Base-by-base conservation (phyloP, 2,113 vertebrate genomes). In the Tympanuchus pallidicinctus region DNA sequence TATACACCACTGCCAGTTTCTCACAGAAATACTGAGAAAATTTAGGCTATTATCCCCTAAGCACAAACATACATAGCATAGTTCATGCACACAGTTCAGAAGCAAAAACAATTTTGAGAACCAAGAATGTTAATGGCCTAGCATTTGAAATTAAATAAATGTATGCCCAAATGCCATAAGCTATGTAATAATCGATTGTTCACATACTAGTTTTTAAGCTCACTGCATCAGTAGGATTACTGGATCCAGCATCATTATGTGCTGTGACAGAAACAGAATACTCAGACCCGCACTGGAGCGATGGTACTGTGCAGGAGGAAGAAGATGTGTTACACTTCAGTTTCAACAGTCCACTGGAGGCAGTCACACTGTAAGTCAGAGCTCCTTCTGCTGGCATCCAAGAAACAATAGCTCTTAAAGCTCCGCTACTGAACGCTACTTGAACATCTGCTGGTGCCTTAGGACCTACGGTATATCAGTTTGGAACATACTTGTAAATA, bases 191-290 rank as follows among this genome's bases (percentile, higher is more conserved):
- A 73, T 69, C 4, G 16, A 11, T 34, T 52, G 65, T 72, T 91
- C 47, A 94, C 98, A 5, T 98, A 99, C 99, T 98, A 24, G 98
- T 99, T 47, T 97, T 96, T 75, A 99, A 98, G 65, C 93, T 83
- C 56, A 89, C 90, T 21, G 98, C 89, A 4, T 95, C 60, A 8
- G 98, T 97, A 13, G 99, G 98, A 28, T 42, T 72, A 92, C 98
- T 99, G 70, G 98, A 92, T 43, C 99, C 99, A 10, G 98, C 99
- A 2, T 95, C 87, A 25, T 99, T 99, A 32, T 93, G 80, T 20
- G 99, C 99, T 21, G 73, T 89, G 52, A 99, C 98, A 8, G 92
- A 95, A 67, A 99, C 52, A 2, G 95, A 86, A 83, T 98, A 98
- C 56, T 98, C 98, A 61, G 98, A 97, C 36, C 99, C 93, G 28